These are phyloP conservation scores for Novumbra hubbsi DNA, from an alignment of 2,797 vertebrate genomes.

Conservation along the genomic window DNA sequence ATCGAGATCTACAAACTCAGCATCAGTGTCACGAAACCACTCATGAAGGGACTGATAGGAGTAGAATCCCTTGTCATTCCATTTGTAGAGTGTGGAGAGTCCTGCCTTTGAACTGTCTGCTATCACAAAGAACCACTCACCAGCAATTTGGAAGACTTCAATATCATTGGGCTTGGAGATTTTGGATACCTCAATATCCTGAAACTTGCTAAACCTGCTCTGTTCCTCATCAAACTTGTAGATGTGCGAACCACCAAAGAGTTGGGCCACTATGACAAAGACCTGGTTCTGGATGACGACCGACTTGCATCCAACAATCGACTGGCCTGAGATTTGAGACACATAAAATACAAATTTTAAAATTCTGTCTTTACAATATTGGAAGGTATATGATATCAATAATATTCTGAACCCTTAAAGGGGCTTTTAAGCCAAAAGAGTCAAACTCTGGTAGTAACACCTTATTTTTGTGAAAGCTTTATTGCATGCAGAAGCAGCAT, in stretches of 20 bases:
- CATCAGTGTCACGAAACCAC: conserved; percentile 97
- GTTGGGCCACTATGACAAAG: conserved; percentile 96
- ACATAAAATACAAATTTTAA: conserved; percentile 9
- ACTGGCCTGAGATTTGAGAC: conserved; percentile 81
- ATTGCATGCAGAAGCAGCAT: no score
- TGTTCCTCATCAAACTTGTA: conserved; percentile 97
- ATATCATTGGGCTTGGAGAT: conserved; percentile 99
- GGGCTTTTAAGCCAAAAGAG: no score
- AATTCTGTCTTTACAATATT: not conserved
- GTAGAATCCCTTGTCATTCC: conserved; percentile 97
- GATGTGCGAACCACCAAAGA: conserved; percentile 97
- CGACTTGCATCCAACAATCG: conserved; percentile 95
- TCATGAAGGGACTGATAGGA: conserved; percentile 95
- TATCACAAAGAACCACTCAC: conserved; percentile 93
- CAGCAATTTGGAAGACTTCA: conserved; percentile 91
- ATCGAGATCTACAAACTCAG: conserved; percentile 90
- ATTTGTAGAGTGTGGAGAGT: conserved; percentile 95
- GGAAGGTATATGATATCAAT: not conserved
- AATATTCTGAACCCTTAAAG: no score
- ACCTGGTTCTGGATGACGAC: conserved; percentile 91
- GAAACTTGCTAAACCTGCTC: conserved; percentile 96
- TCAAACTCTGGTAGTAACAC: no score
- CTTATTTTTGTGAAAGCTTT: no score
- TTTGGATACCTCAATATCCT: conserved; percentile 94
- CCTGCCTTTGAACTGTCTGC: conserved; percentile 98